These are phyloP conservation scores for Dermatemys mawii DNA, from an alignment of 2,113 vertebrate species.

Conservation along the genomic window DNA sequence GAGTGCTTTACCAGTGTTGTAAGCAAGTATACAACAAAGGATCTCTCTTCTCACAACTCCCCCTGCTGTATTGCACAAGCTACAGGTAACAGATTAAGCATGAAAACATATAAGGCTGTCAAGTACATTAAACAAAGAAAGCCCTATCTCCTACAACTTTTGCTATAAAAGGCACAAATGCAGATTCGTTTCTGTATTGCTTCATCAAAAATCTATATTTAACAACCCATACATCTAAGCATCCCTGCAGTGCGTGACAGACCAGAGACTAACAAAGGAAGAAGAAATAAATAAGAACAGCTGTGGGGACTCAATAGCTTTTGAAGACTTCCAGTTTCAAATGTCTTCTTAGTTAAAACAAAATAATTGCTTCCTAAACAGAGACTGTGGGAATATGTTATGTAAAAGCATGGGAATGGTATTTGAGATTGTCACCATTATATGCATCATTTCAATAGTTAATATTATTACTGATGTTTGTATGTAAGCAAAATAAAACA, in stretches of 20 bases:
- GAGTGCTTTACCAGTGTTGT: neutral
- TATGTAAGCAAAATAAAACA: neutral
- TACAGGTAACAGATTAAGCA: neutral
- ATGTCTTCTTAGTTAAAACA: neutral
- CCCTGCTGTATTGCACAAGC: neutral
- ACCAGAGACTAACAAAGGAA: neutral
- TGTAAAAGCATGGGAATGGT: neutral
- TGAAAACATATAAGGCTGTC: neutral
- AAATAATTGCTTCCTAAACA: neutral
- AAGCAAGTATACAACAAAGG: neutral
- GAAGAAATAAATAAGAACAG: neutral
- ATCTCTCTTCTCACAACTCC: neutral
- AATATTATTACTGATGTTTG: neutral
- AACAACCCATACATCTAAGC: neutral
- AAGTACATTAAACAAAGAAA: neutral
- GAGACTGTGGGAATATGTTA: neutral
- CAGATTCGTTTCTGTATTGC: neutral
- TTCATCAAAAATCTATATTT: neutral
- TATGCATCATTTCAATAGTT: neutral
- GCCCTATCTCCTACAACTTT: neutral
- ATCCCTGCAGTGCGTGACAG: neutral
- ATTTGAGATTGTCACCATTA: neutral
- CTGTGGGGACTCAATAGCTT: neutral
- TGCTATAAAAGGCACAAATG: neutral
- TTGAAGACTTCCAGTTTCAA: neutral